Base-by-base conservation (phyloP, 2,888 invertebrate genomes). In the Spialia ferax region DNA sequence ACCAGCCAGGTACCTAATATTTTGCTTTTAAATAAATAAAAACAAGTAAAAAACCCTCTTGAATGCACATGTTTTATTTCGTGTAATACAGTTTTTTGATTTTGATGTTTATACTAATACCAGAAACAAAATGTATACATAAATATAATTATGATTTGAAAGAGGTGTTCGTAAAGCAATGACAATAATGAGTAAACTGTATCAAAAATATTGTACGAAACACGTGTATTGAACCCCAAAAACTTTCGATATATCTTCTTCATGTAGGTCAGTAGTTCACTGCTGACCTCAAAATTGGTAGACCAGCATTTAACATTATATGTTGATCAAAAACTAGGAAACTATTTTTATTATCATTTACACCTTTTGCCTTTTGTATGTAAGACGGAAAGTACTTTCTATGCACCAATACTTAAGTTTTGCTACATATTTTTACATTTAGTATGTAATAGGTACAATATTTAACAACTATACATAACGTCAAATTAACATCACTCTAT, bases 41-140 rank as follows among this genome's bases (percentile, higher is more conserved):
- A 57, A n/a, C 15, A 10, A 45, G n/a, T 18, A 26, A 50, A 29
- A 57, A n/a, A n/a, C 6, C 48, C 18, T 57, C 6, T 57, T 52
- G 32, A 52, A 65, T 65, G 65, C 65, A 52, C 57, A 59, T 65
- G 65, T 65, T 65, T 65, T 66, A 66, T 66, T 60, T 66, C 54
- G 54, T 60, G 54, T 66, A 60, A 54, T 60, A 66, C 60, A 66
- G 60, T 60, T 20, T 50, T 50, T 66, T 50, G 57, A 59, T 42
- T 56, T 66, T 66, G 66, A 66, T 54, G 60, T 66, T 59, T 60
- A 60, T 29, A 60, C 66, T 66, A 66, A 66, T 65, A 65, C 20
- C 60, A 66, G 66, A 66, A 66, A 66, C 26, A 60, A 66, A 60
- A 66, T 60, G 57, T 57, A 66, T 66, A 66, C 22, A 64, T 48